Conservation (phyloP, 1,140 invertebrate species). For the Drosophila melanogaster region Release_6_plus_ISO1_MT NT_033779.5:13021001-13021500, state of each 20-base stretch:
- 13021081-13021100: constrained; percentile 40
- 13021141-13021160: constrained; percentile 76
- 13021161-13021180: constrained; percentile 77
- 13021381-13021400: too few species aligned
- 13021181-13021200: constrained; percentile 14
- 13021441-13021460: too few species aligned
- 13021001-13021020: neutral
- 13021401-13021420: too few species aligned
- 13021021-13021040: constrained; percentile 53
- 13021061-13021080: constrained; percentile 26
- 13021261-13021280: constrained; percentile 43
- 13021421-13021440: too few species aligned
- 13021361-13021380: too few species aligned
- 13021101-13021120: constrained; percentile 77
- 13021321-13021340: too few species aligned
- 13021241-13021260: constrained; percentile 34
- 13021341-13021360: too few species aligned
- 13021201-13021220: constrained; percentile 13
- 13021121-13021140: constrained; percentile 80
- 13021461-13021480: too few species aligned
- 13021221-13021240: constrained; percentile 21
- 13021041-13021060: constrained; percentile 55
- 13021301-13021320: neutral
- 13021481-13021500: too few species aligned
- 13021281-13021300: constrained; percentile 28